These are phyloP conservation scores for Tachypleus tridentatus DNA, from an alignment of 1,140 invertebrate species.

Conservation along the genomic window DNA sequence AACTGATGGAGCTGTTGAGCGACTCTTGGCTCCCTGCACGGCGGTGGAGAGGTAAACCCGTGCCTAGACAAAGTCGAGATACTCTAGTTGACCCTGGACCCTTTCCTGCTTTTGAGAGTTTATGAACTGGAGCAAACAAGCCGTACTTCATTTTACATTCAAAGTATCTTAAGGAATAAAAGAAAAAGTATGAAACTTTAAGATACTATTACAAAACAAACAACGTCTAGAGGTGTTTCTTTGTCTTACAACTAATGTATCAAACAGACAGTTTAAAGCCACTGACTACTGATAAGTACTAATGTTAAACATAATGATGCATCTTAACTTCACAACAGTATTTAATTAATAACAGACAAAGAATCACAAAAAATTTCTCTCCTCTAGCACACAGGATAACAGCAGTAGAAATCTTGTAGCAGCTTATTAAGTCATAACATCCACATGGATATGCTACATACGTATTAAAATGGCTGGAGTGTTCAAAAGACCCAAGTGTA, in stretches of 20 bases:
- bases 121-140: conserved; percentile 78
- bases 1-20: conserved; percentile 65
- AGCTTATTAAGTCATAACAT: no score
- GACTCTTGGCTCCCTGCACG: conserved; percentile 56
- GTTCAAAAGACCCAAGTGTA: no score
- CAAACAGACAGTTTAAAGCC: neutral
- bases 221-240: neutral
- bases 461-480: no score
- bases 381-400: no score
- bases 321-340: neutral
- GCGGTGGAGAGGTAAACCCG: conserved; percentile 36
- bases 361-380: neutral
- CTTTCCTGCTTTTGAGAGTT: conserved; percentile 47
- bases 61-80: neutral
- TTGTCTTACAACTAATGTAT: no score
- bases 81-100: conserved; percentile 28
- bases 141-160: conserved; percentile 79
- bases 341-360: neutral
- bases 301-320: neutral
- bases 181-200: conserved; percentile 9
- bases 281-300: neutral
- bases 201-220: neutral
- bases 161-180: conserved; percentile 59
- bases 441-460: no score
- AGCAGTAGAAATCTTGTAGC: no score